phyloP scores from a whole-genome alignment of 2,113 vertebrate genomes.

The Cariama cristata region DNA sequence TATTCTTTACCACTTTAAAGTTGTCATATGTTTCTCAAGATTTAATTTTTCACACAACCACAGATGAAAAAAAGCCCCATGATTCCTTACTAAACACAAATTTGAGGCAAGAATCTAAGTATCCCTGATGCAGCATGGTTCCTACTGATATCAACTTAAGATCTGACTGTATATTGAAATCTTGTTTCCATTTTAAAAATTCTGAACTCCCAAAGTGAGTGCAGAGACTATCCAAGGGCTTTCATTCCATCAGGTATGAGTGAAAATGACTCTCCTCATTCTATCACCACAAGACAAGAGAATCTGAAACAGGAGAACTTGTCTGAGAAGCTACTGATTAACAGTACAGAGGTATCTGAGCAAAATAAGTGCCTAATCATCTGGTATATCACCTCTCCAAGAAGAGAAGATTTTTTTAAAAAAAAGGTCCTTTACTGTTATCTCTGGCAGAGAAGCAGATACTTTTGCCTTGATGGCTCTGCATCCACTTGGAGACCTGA shows the following conservation, averaged over 20 bases:
- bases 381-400: neutral
- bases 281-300: neutral
- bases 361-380: neutral
- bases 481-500: neutral
- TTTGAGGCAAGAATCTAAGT: neutral
- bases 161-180: neutral
- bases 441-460: neutral
- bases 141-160: neutral
- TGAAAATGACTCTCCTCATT: neutral
- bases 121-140: neutral
- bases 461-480: neutral
- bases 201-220: neutral
- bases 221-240: neutral
- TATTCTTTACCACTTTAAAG: neutral
- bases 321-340: neutral
- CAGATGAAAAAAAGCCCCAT: neutral
- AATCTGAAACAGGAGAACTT: neutral
- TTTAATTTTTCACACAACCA: neutral
- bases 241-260: neutral
- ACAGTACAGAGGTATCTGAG: neutral
- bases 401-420: neutral
- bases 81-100: neutral
- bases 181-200: neutral
- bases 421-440: neutral
- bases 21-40: neutral